Conservation (phyloP, 2,797 vertebrate species). For the Picus viridis region DNA sequence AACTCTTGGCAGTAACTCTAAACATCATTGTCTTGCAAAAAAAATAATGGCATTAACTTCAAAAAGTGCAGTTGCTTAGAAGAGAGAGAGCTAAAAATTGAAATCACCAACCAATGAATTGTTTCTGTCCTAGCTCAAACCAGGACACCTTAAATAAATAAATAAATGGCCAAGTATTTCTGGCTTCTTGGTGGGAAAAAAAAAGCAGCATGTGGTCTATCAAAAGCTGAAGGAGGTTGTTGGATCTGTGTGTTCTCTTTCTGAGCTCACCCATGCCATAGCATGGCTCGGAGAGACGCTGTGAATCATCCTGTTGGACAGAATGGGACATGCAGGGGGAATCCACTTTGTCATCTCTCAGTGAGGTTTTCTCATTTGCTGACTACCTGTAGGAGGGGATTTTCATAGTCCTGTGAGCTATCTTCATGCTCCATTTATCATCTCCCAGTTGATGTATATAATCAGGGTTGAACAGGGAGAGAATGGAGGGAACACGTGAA, state of each 20-base stretch:
- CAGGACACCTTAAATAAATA: background rate
- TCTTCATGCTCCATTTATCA: conserved; percentile 3
- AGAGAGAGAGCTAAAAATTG: background rate
- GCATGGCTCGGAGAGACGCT: background rate
- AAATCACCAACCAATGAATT: background rate
- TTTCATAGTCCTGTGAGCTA: conserved; percentile 20
- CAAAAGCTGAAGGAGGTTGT: background rate
- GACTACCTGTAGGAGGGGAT: conserved; percentile 33
- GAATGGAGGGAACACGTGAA: background rate
- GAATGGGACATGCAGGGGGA: background rate
- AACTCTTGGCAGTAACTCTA: background rate
- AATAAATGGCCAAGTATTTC: background rate
- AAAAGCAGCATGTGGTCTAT: background rate
- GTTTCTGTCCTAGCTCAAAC: background rate
- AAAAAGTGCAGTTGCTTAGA: background rate
- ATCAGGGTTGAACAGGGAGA: conserved; percentile 6
- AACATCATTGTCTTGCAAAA: background rate
- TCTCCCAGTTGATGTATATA: conserved; percentile 17
- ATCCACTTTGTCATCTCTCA: conserved; percentile 17
- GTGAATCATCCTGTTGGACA: conserved; percentile 11
- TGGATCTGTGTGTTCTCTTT: background rate
- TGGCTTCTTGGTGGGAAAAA: background rate
- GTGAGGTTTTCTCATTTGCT: conserved; percentile 20
- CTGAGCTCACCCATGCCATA: background rate
- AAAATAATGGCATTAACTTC: background rate